Evolutionary conservation across 2,888 invertebrate genomes (phyloP), one percentile per base, ranked within the genome.

Genomic region (Salticus scenicus): DNA sequence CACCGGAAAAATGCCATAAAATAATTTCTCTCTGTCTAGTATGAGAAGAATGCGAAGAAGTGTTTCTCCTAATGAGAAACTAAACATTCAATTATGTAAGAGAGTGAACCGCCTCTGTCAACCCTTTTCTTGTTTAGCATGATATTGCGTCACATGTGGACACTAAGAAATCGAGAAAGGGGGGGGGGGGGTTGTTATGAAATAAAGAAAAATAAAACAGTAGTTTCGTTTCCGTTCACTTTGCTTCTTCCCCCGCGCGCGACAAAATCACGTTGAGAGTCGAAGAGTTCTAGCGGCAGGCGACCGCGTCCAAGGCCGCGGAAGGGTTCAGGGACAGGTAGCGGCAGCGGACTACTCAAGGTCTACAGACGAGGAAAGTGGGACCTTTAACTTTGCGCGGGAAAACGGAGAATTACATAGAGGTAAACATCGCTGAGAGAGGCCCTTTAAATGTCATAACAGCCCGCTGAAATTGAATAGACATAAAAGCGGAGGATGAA

Each of bases 301-400:
- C 57, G 57, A 57, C 57, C 57, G 57, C 57, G 20, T 57, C 57
- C 57, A 57, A 57, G 57, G 57, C 20, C 57, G 24, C 24, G 24
- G 4, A 4, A 5, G 57, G 57, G 57, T 57, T 57, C 57, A 57
- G 57, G 57, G 57, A 57, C 57, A 57, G 57, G 57, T 57, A 57
- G 57, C 57, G 57, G 57, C 57, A 24, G 57, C 57, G 57, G 24
- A 17, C 4, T 57, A 4, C 57, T 57, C 57, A 57, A 57, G 57
- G 57, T 57, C 57, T 57, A 24, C 24, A 8, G 57, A 57, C 57
- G 57, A 24, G 57, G 57, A 57, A 57, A 57, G 24, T 57, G 57
- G 24, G 57, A n/a, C 24, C 24, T 57, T 57, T 57, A 57, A 57
- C 8, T 24, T 20, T 24, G 57, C 47, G n/a, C 57, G 57, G 57